phyloP scores from a whole-genome alignment of 2,888 invertebrate species.

The Drosophila vallismaia region DNA sequence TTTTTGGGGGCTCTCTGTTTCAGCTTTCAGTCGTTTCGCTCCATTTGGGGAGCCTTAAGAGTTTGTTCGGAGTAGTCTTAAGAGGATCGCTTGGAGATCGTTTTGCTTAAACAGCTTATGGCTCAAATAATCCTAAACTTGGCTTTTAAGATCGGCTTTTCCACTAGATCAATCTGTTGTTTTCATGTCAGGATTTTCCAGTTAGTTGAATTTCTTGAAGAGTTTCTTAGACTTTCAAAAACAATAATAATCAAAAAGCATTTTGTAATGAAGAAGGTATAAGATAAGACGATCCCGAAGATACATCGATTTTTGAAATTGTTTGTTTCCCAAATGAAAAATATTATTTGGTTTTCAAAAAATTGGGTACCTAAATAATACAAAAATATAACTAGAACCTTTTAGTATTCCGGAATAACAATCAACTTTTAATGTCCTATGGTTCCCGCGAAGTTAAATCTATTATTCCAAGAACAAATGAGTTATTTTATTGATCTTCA shows the following conservation, averaged over 20 bases:
- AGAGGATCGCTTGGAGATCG: conserved; percentile 10
- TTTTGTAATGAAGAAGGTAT: background rate
- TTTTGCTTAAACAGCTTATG: conserved; percentile 23
- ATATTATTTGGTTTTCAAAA: too few species aligned
- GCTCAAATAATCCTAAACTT: background rate
- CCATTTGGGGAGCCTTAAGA: conserved; percentile 1
- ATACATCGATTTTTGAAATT: too few species aligned
- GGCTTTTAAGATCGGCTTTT: conserved; percentile 15
- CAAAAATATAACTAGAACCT: too few species aligned
- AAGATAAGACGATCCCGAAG: too few species aligned
- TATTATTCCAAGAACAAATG: background rate
- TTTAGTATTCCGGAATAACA: too few species aligned
- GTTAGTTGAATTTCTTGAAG: background rate
- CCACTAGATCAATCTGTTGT: conserved; percentile 3
- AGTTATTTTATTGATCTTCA: background rate
- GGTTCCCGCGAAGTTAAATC: too few species aligned
- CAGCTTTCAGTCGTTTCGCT: conserved; percentile 52
- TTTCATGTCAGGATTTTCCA: background rate
- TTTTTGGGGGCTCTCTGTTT: conserved; percentile 47
- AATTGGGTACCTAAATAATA: too few species aligned
- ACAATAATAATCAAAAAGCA: background rate
- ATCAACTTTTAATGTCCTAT: too few species aligned
- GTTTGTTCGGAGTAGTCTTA: conserved; percentile 7
- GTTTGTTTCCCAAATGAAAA: too few species aligned
- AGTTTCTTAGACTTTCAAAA: background rate